A percentile compares a stretch with the other conserved stretches of the same genome.
Evolutionary conservation across 1,140 invertebrate genomes (phyloP).

Genomic region (Lordiphosa mommai): DNA sequence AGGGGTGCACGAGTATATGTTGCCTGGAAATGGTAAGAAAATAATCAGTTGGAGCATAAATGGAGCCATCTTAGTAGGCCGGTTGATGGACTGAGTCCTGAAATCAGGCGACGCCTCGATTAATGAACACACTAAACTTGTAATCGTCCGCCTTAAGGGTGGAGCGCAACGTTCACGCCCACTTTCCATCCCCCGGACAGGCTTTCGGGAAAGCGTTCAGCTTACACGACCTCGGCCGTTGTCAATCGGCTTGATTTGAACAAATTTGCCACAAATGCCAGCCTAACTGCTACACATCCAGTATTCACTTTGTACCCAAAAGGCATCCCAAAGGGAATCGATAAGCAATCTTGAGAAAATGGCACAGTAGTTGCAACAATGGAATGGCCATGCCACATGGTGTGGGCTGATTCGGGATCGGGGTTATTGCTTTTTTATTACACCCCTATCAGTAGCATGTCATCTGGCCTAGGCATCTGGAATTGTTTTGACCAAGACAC

Average conservation of each 20-base stretch:
- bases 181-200: slow-evolving; percentile 23
- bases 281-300: slow-evolving; percentile 24
- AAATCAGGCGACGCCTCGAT: too few relatives aligned
- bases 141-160: slow-evolving; percentile 5
- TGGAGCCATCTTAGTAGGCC: too few relatives aligned
- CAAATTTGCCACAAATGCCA: slow-evolving; percentile 56
- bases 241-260: slow-evolving; percentile 39
- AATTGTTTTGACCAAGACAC: background rate
- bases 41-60: background rate
- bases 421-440: slow-evolving; percentile 30
- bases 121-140: background rate
- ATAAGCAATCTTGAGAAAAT: slow-evolving; percentile 25
- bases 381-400: slow-evolving; percentile 1
- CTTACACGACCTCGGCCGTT: background rate
- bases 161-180: slow-evolving; percentile 14
- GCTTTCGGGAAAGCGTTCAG: background rate
- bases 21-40: background rate
- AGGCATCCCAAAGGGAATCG: slow-evolving; percentile 27
- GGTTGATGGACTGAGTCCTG: background rate
- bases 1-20: background rate
- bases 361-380: background rate
- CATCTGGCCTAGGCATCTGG: slow-evolving; percentile 1
- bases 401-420: slow-evolving; percentile 1
- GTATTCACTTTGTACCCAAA: slow-evolving; percentile 13
- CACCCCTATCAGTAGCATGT: slow-evolving; percentile 1